A percentile compares a stretch with the other conserved stretches of the same genome.
These are phyloP conservation scores for Temnothorax longispinosus DNA, from an alignment of 1,140 invertebrate genomes.

Conservation along the genomic window DNA sequence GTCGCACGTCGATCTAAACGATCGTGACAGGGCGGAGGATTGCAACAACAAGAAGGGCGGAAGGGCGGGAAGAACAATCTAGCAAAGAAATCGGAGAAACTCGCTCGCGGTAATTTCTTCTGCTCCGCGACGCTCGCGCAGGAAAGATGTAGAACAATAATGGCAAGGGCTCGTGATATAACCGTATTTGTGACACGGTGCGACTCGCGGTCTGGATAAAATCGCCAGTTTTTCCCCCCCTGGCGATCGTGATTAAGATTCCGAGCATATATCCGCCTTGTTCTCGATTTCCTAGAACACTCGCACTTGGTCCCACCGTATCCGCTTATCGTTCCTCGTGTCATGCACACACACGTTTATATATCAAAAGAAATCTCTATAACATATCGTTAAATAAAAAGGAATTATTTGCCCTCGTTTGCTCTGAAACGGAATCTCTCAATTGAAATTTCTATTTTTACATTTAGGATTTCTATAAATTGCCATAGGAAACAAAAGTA, in stretches of 20 bases:
- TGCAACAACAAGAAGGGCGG: not conserved
- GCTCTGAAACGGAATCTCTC: not conserved
- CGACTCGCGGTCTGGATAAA: constrained; percentile 65
- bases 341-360: not conserved
- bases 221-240: constrained; percentile 65
- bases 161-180: constrained; percentile 64
- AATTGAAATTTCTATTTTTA: not conserved
- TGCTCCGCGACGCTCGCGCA: not conserved
- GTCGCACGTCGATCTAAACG: constrained; percentile 45
- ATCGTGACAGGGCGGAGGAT: constrained; percentile 52
- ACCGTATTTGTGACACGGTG: constrained; percentile 66
- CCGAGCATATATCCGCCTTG: constrained; percentile 63
- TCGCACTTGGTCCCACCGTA: constrained; percentile 57
- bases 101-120: constrained; percentile 60
- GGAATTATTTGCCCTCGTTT: not conserved
- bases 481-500: not conserved
- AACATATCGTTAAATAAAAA: not conserved
- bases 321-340: constrained; percentile 35
- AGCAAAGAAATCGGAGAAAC: constrained; percentile 66
- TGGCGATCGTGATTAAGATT: constrained; percentile 72
- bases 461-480: not conserved
- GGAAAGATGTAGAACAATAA: constrained; percentile 65
- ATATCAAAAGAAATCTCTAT: not conserved
- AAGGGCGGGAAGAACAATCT: constrained; percentile 39
- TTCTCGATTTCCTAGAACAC: constrained; percentile 71